Evolutionary conservation across 2,113 vertebrate genomes (phyloP).

Genomic region (Acanthisitta chloris): DNA sequence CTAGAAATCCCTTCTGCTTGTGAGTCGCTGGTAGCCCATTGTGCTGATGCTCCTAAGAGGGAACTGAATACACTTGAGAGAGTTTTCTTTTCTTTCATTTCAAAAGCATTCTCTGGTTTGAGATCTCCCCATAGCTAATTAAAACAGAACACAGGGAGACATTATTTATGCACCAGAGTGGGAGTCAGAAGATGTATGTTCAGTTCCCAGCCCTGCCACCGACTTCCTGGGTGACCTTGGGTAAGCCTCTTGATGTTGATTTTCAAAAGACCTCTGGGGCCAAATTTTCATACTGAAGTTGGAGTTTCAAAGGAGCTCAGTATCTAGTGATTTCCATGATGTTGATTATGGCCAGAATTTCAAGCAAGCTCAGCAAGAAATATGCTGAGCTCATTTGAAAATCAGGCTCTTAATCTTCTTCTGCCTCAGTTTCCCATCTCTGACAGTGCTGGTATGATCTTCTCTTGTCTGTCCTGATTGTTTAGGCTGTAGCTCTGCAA

Average conservation of each 20-base stretch:
- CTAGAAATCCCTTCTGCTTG: neutral
- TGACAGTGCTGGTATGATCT: neutral
- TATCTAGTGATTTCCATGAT: constrained; percentile 58
- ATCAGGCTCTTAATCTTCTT: constrained; percentile 31
- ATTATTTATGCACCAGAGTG: constrained; percentile 60
- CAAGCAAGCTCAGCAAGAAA: constrained; percentile 30
- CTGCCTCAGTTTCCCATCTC: constrained; percentile 52
- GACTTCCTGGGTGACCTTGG: constrained; percentile 63
- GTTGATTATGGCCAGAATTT: constrained; percentile 47
- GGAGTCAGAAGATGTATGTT: constrained; percentile 40
- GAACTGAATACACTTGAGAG: neutral
- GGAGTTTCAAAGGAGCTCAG: constrained; percentile 60
- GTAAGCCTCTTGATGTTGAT: constrained; percentile 60
- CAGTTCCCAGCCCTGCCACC: constrained; percentile 44
- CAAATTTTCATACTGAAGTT: constrained; percentile 55
- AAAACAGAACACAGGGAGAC: neutral
- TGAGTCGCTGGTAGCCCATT: neutral
- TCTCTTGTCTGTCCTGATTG: constrained; percentile 15
- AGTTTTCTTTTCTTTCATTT: constrained; percentile 20
- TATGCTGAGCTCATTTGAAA: constrained; percentile 43
- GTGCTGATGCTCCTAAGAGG: constrained; percentile 2
- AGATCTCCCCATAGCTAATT: constrained; percentile 39
- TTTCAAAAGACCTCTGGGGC: constrained; percentile 61
- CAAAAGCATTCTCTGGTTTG: constrained; percentile 25
- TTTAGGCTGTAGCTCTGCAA: neutral